Conservation (phyloP, 2,113 vertebrate genomes). For the Trachemys scripta region DNA sequence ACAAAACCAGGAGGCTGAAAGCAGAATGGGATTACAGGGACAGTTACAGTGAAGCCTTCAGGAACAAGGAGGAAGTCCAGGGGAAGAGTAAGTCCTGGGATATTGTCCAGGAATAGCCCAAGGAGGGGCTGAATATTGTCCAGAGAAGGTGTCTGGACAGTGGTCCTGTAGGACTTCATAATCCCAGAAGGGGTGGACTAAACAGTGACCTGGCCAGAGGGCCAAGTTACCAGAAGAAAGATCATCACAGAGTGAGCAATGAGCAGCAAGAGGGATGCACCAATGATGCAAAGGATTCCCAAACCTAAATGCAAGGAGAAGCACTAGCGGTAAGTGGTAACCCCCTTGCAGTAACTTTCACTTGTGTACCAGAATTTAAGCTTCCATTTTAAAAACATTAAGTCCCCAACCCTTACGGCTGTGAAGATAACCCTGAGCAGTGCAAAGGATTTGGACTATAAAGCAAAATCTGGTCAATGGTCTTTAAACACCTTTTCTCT, state of each 20-base stretch:
- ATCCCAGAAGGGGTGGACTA: neutral
- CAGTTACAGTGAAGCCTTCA: neutral
- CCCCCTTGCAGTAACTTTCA: neutral
- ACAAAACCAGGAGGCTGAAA: neutral
- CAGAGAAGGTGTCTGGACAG: neutral
- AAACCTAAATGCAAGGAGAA: neutral
- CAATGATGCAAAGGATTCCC: neutral
- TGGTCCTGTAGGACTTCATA: neutral
- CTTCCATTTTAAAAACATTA: neutral
- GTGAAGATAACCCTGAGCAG: neutral
- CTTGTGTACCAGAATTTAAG: neutral
- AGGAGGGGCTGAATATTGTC: neutral
- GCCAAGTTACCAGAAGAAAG: neutral
- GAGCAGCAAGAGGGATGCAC: neutral
- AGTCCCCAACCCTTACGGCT: neutral
- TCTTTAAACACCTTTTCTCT: neutral
- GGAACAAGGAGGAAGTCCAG: neutral
- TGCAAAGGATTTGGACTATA: neutral
- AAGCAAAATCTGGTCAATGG: neutral
- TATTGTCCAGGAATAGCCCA: neutral
- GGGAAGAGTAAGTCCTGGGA: neutral
- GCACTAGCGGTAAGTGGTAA: neutral
- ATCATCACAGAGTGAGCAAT: neutral
- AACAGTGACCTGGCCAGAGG: neutral
- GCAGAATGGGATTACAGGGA: neutral